These are phyloP conservation scores for Lophotis ruficrista DNA, from an alignment of 2,113 vertebrate genomes.

Conservation along the genomic window DNA sequence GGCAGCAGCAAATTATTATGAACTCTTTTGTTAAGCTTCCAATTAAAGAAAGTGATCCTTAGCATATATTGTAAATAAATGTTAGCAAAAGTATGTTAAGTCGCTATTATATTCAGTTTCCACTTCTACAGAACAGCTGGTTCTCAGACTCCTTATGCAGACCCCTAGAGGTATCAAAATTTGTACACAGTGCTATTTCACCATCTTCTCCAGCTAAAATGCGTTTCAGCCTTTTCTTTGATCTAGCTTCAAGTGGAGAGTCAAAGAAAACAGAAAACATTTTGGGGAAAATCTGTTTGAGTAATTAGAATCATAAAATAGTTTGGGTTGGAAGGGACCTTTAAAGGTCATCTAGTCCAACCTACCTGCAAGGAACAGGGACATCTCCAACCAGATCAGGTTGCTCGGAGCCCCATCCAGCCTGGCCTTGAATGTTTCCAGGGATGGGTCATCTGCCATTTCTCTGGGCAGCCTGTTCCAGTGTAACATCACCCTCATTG, in stretches of 20 bases:
- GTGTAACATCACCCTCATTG: no score
- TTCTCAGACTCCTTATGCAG: background rate
- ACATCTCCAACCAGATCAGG: no score
- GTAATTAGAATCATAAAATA: background rate
- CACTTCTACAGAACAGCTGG: background rate
- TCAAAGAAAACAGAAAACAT: background rate
- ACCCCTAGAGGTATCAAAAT: background rate
- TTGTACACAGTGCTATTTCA: background rate
- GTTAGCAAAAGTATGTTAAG: background rate
- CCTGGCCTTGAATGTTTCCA: no score
- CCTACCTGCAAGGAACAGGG: no score
- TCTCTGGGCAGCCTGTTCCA: no score
- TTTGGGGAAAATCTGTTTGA: background rate
- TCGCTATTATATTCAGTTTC: background rate
- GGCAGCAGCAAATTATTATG: background rate
- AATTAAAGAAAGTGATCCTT: background rate
- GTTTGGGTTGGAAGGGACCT: no score
- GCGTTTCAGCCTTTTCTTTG: background rate
- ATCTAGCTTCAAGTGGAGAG: background rate
- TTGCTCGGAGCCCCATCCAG: no score
- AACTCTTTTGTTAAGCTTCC: background rate
- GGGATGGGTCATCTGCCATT: no score
- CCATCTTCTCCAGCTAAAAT: background rate
- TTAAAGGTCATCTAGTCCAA: no score
- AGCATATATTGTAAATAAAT: background rate